Evolutionary conservation across 2,797 vertebrate genomes (phyloP).

Genomic region (Champsocephalus esox): DNA sequence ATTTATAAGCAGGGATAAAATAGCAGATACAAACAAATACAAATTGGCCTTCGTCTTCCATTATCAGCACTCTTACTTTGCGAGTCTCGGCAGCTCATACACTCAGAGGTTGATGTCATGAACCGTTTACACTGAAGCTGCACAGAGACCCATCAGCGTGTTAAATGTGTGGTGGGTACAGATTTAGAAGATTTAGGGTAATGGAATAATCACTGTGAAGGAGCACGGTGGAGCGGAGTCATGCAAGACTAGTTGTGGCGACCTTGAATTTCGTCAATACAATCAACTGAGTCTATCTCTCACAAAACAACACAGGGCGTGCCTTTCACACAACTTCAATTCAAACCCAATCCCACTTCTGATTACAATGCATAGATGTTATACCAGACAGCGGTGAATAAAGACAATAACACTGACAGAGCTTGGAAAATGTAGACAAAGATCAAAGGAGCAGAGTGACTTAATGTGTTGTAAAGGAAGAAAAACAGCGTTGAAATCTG

Average conservation of each 20-base stretch:
- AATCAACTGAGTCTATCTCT: slow-evolving; percentile 44
- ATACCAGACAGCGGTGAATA: slow-evolving; percentile 7
- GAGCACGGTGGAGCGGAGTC: slow-evolving; percentile 52
- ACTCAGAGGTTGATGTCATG: slow-evolving; percentile 32
- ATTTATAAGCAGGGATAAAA: slow-evolving; percentile 43
- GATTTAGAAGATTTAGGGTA: slow-evolving; percentile 71
- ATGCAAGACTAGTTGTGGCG: slow-evolving; percentile 54
- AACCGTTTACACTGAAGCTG: slow-evolving; percentile 47
- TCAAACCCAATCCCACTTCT: slow-evolving; percentile 40
- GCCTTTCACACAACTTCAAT: slow-evolving; percentile 39
- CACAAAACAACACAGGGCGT: slow-evolving; percentile 27
- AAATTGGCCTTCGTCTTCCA: slow-evolving; percentile 36
- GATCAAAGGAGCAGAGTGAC: slow-evolving; percentile 27
- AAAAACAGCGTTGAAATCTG: slow-evolving; percentile 4
- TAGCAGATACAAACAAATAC: slow-evolving; percentile 54
- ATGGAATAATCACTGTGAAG: slow-evolving; percentile 73
- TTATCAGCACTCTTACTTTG: slow-evolving; percentile 40
- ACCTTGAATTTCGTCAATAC: slow-evolving; percentile 69
- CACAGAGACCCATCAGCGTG: slow-evolving; percentile 49
- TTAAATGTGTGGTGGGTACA: slow-evolving; percentile 64
- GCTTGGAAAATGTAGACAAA: slow-evolving; percentile 19
- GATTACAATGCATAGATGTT: slow-evolving; percentile 54
- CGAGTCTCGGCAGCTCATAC: slow-evolving; percentile 36
- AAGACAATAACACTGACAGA: slow-evolving; percentile 21
- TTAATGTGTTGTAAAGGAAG: neutral